Conservation (phyloP, 2,797 vertebrate genomes). For the Propithecus deckenii region DNA sequence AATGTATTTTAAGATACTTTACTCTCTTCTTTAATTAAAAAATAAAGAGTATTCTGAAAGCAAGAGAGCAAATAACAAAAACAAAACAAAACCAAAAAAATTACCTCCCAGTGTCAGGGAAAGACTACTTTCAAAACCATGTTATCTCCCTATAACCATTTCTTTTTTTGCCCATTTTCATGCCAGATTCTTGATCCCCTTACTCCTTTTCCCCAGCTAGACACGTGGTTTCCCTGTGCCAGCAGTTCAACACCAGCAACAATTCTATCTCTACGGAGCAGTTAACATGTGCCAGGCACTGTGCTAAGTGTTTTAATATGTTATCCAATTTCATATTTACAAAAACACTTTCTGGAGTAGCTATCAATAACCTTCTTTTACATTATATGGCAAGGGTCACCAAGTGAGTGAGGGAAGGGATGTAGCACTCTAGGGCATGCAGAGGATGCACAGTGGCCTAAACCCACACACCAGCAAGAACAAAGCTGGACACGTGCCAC, state of each 20-base stretch:
- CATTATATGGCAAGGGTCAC: not conserved
- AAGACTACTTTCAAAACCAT: not conserved
- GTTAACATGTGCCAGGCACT: not conserved
- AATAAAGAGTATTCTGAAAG: conserved; percentile 28
- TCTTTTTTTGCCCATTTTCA: not conserved
- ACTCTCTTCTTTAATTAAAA: conserved; percentile 70
- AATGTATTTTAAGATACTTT: conserved; percentile 69
- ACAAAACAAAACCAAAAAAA: not conserved
- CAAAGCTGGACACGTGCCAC: not conserved
- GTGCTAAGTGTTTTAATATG: not conserved
- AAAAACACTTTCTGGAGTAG: not conserved
- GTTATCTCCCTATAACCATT: not conserved
- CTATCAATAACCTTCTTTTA: not conserved
- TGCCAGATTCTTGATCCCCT: not conserved
- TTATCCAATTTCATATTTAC: not conserved
- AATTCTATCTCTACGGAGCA: not conserved
- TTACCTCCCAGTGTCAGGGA: not conserved
- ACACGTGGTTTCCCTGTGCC: not conserved
- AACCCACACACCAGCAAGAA: not conserved
- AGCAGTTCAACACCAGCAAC: not conserved
- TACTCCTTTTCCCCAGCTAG: not conserved
- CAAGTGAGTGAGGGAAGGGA: not conserved
- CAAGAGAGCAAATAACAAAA: not conserved
- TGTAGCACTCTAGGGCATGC: not conserved
- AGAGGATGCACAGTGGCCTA: not conserved